Base-by-base conservation (phyloP, 2,888 invertebrate species). In the Villa cingulata region DNA sequence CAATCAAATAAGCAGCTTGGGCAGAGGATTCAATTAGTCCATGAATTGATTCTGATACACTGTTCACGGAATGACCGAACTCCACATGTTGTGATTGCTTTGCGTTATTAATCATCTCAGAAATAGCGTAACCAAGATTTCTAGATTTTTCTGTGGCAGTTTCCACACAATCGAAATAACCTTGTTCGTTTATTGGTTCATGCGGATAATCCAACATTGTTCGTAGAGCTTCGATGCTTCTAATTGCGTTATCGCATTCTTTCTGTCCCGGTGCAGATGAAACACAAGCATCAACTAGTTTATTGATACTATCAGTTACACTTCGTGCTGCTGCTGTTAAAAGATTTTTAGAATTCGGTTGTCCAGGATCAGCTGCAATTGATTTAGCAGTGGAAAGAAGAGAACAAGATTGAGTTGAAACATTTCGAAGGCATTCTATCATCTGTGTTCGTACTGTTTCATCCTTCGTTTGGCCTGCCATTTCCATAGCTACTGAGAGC, bases 111-210 rank as follows among this genome's bases (percentile, higher is more conserved):
- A 94, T 92, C 72, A 96, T 94, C 34, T 94, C 89, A 0, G 90
- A 91, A 84, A 97, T 94, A 49, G 89, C 90, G 56, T 87, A 87
- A 38, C 88, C 85, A 44, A 88, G 70, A 20, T 80, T 78, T 65
- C 89, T 85, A 58, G 91, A 89, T 64, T 87, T 86, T 38, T 86
- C 86, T 54, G 92, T 89, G 4, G 94, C 89, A 17, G 78, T 76
- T 63, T 96, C 95, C 27, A 96, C 79, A 54, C 92, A 92, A 58
- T 94, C 94, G 68, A 87, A 95, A 73, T 96, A 97, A 0, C 87
- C 84, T 48, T 81, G 78, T 55, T 90, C 90, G 57, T 79, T 86
- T 56, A 95, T 77, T 0, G 95, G 91, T 65, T 95, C 89, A 43
- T 79, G 78, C 17, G 94, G 90, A 62, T 86, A 81, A 56, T 86